Percentiles rank a stretch among this genome's conserved stretches.
Conservation (phyloP, 2,888 invertebrate species). For the Melanargia galathea region DNA sequence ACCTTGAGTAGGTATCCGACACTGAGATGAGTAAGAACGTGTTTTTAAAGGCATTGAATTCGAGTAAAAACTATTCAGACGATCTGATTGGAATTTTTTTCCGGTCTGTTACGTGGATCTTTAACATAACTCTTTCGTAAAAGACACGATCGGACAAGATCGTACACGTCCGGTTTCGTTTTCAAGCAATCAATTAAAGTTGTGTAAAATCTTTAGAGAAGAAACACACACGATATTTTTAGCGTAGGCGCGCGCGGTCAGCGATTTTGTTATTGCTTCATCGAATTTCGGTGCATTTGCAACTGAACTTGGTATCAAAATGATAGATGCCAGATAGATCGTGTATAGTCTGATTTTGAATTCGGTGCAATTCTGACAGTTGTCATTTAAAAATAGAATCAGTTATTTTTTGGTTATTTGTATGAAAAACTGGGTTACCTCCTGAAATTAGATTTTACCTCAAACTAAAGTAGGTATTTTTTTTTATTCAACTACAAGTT, state of each 20-base stretch:
- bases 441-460: no score
- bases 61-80: background rate
- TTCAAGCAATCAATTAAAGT: background rate
- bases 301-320: background rate
- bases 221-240: background rate
- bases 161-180: background rate
- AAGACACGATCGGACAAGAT: background rate
- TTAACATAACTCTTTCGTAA: slow-evolving; percentile 1
- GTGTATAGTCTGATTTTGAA: no score
- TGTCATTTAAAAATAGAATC: no score
- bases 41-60: background rate
- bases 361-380: no score
- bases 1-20: background rate
- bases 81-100: background rate
- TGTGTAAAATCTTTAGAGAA: background rate
- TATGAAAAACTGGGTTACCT: no score
- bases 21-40: slow-evolving; percentile 2
- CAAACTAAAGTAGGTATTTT: no score
- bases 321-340: background rate
- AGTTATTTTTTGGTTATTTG: no score
- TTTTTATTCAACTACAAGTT: no score
- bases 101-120: slow-evolving; percentile 7
- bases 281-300: background rate
- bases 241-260: background rate
- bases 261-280: background rate